Evolutionary conservation across 2,888 invertebrate genomes (phyloP).

Genomic region (Cancer borealis): DNA sequence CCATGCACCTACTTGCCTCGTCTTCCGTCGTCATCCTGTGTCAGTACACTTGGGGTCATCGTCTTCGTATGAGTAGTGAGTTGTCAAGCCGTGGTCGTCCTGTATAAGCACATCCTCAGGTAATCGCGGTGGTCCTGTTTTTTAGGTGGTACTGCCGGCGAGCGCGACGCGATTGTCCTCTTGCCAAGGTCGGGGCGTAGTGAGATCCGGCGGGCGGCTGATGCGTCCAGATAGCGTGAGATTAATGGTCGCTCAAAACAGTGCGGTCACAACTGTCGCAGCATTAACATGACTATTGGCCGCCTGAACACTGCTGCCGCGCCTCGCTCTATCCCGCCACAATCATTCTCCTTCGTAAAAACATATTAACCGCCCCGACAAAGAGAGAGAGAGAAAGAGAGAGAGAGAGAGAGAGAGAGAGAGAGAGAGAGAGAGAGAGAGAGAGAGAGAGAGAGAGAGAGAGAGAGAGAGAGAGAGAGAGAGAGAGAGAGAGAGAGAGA

Average conservation of each 20-base stretch:
- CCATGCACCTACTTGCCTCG: background rate
- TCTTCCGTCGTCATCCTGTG: background rate
- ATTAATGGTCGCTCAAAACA: slow-evolving; percentile 71
- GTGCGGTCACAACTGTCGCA: slow-evolving; percentile 64
- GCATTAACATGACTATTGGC: slow-evolving; percentile 65
- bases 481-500: slow-evolving; percentile 27
- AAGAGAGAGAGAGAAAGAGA: background rate
- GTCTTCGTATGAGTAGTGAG: background rate
- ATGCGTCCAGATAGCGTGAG: slow-evolving; percentile 62
- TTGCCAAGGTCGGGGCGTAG: slow-evolving; percentile 48
- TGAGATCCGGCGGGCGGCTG: slow-evolving; percentile 32
- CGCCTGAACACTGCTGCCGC: background rate
- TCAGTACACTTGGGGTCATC: background rate
- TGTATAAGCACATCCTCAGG: background rate
- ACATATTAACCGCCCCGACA: background rate
- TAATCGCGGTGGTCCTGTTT: slow-evolving; percentile 12
- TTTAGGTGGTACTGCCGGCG: background rate
- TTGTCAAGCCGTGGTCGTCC: background rate
- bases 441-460: slow-evolving; percentile 18
- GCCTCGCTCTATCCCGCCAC: background rate
- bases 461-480: background rate
- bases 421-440: background rate
- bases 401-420: slow-evolving; percentile 15
- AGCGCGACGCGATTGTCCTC: slow-evolving; percentile 23
- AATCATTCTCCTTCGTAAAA: slow-evolving; percentile 1